Base-by-base conservation (phyloP, 2,888 invertebrate genomes). In the Dicycla oo region DNA sequence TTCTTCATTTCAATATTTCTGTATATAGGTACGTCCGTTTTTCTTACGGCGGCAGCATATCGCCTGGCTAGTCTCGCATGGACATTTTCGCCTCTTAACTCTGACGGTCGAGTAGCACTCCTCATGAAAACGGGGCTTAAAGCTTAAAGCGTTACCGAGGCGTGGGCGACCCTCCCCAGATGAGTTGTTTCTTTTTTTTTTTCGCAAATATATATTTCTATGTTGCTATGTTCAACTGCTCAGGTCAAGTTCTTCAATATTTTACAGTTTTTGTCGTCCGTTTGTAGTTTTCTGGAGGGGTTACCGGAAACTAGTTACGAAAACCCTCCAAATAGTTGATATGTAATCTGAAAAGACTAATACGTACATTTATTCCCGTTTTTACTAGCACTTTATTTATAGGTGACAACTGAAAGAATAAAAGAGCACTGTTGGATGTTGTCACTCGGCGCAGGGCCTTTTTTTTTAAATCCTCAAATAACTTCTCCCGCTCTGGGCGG, bases 111-210 rank as follows among this genome's bases (percentile, higher is more conserved):
- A 73, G 73, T n/a, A 10, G 18, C 43, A 63, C 23, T 43, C 56
- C 13, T 20, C 20, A 13, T 26, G 5, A 51, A 45, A 73, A 57
- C 63, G 63, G 45, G 34, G 63, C 43, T 43, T 26, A 49, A 54
- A 69, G 60, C 53, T 66, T 67, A 34, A 45, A 66, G 30, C 78
- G 63, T 51, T 34, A 38, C 61, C 47, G 30, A 63, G 49, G 66
- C 78, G 77, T 78, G 67, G 77, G 77, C 67, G 77, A 63, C 78
- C 72, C 72, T 68, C 38, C 57, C 53, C 26, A 38, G 58, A 63
- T 51, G 63, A 67, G 15, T 23, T 49, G 23, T 69, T 54, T 45
- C 34, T 45, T 64, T 63, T 74, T 69, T 75, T 57, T 63, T 74
- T 69, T 75, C 51, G 47, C 47, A 64, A 54, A 60, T 60, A 53